Conservation (phyloP, 2,113 vertebrate species). For the Crotalus helleri region DNA sequence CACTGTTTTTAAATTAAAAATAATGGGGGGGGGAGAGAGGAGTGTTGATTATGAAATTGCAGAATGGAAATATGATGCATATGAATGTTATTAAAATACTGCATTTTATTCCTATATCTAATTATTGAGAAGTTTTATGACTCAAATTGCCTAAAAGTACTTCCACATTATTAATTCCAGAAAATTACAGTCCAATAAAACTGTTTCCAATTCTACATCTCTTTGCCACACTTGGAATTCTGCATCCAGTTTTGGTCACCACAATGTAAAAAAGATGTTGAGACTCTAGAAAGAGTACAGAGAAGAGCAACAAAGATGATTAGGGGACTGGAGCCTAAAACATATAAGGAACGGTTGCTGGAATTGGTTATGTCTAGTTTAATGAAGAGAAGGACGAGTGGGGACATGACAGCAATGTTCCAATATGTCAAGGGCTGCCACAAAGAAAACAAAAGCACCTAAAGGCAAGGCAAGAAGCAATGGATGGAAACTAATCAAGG, state of each 20-base stretch:
- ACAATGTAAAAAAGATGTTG: not conserved
- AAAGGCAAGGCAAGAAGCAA: too few species aligned
- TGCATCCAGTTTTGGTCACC: too few species aligned
- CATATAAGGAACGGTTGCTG: too few species aligned
- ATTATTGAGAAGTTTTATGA: constrained; percentile 19
- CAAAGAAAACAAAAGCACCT: too few species aligned
- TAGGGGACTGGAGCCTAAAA: too few species aligned
- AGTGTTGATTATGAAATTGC: constrained; percentile 17
- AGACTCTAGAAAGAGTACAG: not conserved
- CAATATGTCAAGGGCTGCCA: too few species aligned
- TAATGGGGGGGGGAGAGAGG: not conserved
- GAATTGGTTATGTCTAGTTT: too few species aligned
- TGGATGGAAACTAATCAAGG: too few species aligned
- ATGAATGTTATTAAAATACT: not conserved
- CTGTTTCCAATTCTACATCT: not conserved
- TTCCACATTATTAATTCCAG: constrained; percentile 33
- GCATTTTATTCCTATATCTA: not conserved
- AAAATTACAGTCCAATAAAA: not conserved
- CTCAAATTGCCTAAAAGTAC: not conserved
- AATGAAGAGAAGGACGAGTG: too few species aligned
- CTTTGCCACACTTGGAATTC: not conserved
- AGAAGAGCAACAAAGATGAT: too few species aligned
- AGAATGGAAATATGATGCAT: constrained; percentile 30
- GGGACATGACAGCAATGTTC: too few species aligned
- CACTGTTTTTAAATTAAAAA: constrained; percentile 33